Evolutionary conservation across 1,140 invertebrate genomes (phyloP), one percentile per base, ranked within the genome.

Genomic region (Aphaenogaster ashmeadi): DNA sequence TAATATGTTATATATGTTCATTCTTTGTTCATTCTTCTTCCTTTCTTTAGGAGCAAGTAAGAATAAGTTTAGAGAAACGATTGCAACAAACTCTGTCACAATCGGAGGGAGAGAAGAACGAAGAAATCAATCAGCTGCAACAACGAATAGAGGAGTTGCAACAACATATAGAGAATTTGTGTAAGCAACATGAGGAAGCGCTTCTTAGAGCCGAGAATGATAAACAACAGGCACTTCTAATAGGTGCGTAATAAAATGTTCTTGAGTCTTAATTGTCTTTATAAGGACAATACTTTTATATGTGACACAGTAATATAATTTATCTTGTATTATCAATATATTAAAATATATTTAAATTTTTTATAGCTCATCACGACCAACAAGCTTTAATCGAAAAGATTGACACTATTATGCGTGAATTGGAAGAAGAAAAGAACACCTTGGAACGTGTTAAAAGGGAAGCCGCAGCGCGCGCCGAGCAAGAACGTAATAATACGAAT

Each of bases 131-230:
- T 87, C 96, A 97, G 69, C 94, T 98, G 56, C 96, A 97, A 87
- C 97, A 97, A 78, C 96, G 97, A 93, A 96, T 98, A 89, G 97
- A 97, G 81, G 96, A 97, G n/a, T 92, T 98, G 13, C 96, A 98
- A 87, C 96, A 96, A 3, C 97, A 98, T 50, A 96, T 98, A 13
- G 98, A 98, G 90, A 98, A 97, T 93, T 91, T 98, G 0, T 97
- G 97, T 89, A 97, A 98, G 91, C 98, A 98, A 91, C 98, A 98
- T 89, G 98, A 98, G 91, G 98, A 98, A 94, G 97, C 97, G 1
- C 96, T 98, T 90, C 94, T 98, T 3, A 95, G 98, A 41, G 98
- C 98, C 4, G 98, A 98, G 95, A 98, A 98, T 93, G 98, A 98
- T 91, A 98, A 98, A 91, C 98, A 98, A 88, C 98, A 98, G 94